Evolutionary conservation across 2,113 vertebrate species (phyloP).

Genomic region (Calidris pugnax): DNA sequence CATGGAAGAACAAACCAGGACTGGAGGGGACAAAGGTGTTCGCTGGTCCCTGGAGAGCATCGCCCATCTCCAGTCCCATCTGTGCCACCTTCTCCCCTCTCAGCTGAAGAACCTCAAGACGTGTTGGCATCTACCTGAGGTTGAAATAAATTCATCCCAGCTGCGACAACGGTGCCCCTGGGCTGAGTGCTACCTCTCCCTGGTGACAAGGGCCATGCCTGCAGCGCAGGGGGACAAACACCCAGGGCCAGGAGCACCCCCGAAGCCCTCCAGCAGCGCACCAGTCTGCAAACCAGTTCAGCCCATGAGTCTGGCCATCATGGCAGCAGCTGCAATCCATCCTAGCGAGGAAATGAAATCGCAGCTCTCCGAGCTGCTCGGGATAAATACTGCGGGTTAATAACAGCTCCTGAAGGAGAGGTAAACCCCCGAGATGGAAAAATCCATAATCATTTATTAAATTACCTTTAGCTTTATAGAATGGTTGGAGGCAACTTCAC

Average conservation of each 20-base stretch:
- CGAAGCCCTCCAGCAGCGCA: not conserved
- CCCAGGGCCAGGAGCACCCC: not conserved
- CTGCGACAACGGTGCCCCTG: not conserved
- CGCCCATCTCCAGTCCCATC: not conserved
- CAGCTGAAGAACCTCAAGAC: not conserved
- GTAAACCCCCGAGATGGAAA: not conserved
- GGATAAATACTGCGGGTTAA: not conserved
- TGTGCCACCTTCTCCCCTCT: fast-evolving
- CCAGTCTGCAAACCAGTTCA: not conserved
- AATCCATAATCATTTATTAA: constrained; percentile 22
- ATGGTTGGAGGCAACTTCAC: not conserved
- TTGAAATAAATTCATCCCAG: not conserved
- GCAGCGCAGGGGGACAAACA: fast-evolving
- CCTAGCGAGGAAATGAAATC: not conserved
- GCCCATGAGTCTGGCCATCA: fast-evolving
- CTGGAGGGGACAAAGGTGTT: fast-evolving
- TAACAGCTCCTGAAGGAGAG: not conserved
- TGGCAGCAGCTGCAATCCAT: fast-evolving
- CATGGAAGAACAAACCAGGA: not conserved
- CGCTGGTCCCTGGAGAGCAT: not conserved
- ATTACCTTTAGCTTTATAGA: not conserved
- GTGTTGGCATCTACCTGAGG: fast-evolving
- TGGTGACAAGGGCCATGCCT: not conserved
- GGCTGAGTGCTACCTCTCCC: not conserved
- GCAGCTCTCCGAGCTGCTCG: not conserved